Base-by-base conservation (phyloP, 2,888 invertebrate species). In the Plutella xylostella region DNA sequence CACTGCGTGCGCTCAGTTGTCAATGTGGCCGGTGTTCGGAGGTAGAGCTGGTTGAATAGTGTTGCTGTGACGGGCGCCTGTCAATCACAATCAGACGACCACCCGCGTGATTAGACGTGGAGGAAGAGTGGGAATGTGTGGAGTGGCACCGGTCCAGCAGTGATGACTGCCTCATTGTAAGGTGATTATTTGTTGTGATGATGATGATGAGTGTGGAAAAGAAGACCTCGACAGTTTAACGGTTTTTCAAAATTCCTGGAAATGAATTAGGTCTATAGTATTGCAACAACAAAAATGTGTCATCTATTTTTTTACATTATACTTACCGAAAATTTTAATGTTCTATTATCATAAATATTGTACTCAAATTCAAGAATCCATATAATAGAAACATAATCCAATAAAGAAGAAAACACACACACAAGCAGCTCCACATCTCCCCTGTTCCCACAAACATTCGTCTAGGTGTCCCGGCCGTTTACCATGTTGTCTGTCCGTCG, bases 71-170 rank as follows among this genome's bases (percentile, higher is more conserved):
- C 71, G 73, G 63, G 64, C 54, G 60, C 65, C 75, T 80, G 80
- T 82, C 80, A 80, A 77, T 82, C 80, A 82, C 79, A 80, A 79
- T 80, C 79, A 79, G 65, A 51, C 72, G 80, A 78, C 80, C 80
- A 82, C 80, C 79, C 80, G 80, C 76, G 56, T 71, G 76, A 78
- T 79, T 77, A 78, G 68, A 63, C 63, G 61, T 60, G 52, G 57
- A 59, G 58, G 62, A 50, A 55, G 61, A 57, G 55, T 51, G 17
- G 41, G 46, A 45, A 48, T 47, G 33, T 3, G 43, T 70, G 51
- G 76, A 75, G 69, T 17, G 3, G 17, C 11, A 5, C 35, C 6
- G n/a, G n/a, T n/a, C n/a, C n/a, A n/a, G n/a, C n/a, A n/a, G n/a
- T n/a, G n/a, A n/a, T n/a, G n/a, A n/a, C n/a, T n/a, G n/a, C n/a